Conservation (phyloP, 1,140 invertebrate genomes). For the Orius insidiosus region DNA sequence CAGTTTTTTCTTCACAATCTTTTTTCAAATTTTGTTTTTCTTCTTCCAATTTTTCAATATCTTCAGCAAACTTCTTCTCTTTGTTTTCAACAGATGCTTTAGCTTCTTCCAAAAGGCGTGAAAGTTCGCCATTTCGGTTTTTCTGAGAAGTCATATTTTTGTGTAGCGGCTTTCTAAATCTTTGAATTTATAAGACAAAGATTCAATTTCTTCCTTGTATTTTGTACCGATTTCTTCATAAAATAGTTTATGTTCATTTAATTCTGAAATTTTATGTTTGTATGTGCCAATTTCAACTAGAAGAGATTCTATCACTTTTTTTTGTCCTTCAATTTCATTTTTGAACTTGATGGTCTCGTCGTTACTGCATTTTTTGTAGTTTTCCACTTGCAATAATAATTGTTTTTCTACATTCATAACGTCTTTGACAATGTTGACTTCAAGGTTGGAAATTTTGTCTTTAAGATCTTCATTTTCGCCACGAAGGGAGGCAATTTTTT, state of each 20-base stretch:
- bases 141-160: too few species aligned
- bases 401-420: slow-evolving; percentile 12
- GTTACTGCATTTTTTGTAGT: slow-evolving; percentile 10
- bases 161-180: too few species aligned
- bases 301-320: slow-evolving; percentile 12
- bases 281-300: slow-evolving; percentile 12
- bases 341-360: slow-evolving; percentile 12
- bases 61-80: too few species aligned
- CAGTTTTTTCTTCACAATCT: background rate
- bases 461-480: slow-evolving; percentile 12
- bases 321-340: slow-evolving; percentile 11
- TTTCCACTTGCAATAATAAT: slow-evolving; percentile 14
- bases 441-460: slow-evolving; percentile 2
- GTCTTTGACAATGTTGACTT: slow-evolving; percentile 6
- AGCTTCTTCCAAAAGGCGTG: too few species aligned
- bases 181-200: background rate
- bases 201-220: slow-evolving; percentile 1
- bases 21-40: slow-evolving; percentile 6
- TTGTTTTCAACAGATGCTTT: too few species aligned
- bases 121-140: too few species aligned
- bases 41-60: background rate
- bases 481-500: slow-evolving; percentile 8
- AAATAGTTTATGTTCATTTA: background rate
- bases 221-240: background rate
- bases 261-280: slow-evolving; percentile 7